Conservation (phyloP, 2,113 vertebrate genomes). For the Oryzias curvinotus region DNA sequence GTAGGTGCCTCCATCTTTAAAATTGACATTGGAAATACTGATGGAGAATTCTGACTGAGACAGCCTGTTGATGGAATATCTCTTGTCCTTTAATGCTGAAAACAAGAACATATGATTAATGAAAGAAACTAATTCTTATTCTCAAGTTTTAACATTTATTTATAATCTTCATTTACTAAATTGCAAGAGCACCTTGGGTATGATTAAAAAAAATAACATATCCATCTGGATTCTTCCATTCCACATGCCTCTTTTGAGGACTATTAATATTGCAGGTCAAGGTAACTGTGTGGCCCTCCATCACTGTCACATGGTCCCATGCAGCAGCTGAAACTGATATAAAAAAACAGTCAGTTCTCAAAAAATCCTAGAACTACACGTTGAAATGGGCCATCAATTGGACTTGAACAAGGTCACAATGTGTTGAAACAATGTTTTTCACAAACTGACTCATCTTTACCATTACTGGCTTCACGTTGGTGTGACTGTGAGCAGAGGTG, state of each 20-base stretch:
- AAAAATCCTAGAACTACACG: not conserved
- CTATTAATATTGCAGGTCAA: slow-evolving; percentile 55
- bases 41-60: slow-evolving; percentile 56
- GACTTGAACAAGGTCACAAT: too few relatives aligned
- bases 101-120: slow-evolving; percentile 1
- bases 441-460: slow-evolving; percentile 35
- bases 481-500: slow-evolving; percentile 19
- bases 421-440: not conserved
- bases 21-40: slow-evolving; percentile 57
- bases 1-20: slow-evolving; percentile 74
- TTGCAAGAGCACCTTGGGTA: slow-evolving; percentile 42
- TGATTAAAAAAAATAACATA: slow-evolving; percentile 65
- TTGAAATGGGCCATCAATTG: too few relatives aligned
- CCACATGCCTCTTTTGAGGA: slow-evolving; percentile 19
- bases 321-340: slow-evolving; percentile 47
- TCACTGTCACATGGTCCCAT: slow-evolving; percentile 40
- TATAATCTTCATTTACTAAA: too few relatives aligned
- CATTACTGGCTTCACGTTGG: not conserved
- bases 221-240: slow-evolving; percentile 70
- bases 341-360: slow-evolving; percentile 2
- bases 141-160: not conserved
- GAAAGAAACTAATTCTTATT: not conserved
- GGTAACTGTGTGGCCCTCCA: slow-evolving; percentile 58
- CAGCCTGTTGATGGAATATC: slow-evolving; percentile 53
- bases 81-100: slow-evolving; percentile 59